phyloP scores from a whole-genome alignment of 2,113 vertebrate species.

The Panthera tigris region DNA sequence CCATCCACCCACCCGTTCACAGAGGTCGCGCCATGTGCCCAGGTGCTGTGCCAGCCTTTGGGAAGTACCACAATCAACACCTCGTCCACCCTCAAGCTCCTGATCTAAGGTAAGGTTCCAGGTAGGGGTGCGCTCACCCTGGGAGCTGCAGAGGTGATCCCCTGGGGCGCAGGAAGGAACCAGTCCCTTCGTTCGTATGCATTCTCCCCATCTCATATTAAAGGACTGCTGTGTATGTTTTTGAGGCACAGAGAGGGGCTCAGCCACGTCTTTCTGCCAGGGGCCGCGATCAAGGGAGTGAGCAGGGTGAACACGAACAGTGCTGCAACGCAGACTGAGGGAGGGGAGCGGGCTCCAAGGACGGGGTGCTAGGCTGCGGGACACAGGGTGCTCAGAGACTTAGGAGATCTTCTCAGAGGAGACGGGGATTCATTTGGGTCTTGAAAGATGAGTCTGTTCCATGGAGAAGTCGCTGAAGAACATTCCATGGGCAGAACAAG shows the following conservation, averaged over 20 bases:
- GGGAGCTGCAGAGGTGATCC: no score
- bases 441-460: background rate
- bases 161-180: background rate
- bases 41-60: background rate
- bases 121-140: background rate
- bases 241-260: background rate
- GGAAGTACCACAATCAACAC: background rate
- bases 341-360: background rate
- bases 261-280: rapidly evolving
- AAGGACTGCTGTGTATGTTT: background rate
- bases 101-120: background rate
- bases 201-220: no score
- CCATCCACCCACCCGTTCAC: background rate
- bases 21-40: background rate
- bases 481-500: background rate
- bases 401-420: background rate
- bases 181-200: background rate
- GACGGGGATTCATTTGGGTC: background rate
- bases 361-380: background rate
- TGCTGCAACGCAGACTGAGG: background rate
- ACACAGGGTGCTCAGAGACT: background rate
- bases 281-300: background rate
- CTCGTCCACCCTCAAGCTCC: background rate
- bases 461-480: background rate
- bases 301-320: rapidly evolving